Evolutionary conservation across 2,113 vertebrate species (phyloP), one percentile per base, ranked within the genome.

Genomic region (Elachura formosa): DNA sequence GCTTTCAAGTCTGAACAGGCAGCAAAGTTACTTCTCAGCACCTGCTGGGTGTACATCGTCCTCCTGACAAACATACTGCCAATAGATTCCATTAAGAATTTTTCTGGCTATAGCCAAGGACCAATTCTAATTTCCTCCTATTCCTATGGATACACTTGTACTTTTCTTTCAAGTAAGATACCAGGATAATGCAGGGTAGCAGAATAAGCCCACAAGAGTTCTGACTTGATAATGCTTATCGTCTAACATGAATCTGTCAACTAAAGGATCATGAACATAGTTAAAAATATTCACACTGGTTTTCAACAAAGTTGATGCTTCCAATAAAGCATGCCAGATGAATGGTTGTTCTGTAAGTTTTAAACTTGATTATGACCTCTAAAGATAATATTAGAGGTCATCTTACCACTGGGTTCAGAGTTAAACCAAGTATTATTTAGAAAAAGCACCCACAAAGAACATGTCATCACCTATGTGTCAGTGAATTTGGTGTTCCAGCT

Each of bases 281-380:
- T 17, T 59, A 29, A 58, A 69, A 36, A 91, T 19, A 58, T 10
- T 89, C n/a, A 62, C 9, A 17, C 6, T n/a, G 11, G 11, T 66
- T 81, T 80, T 96, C 33, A 45, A 90, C 67, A 66, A 74, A 84
- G 11, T 40, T 77, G 12, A 38, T 33, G 29, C 19, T 87, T 58
- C 66, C 76, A 51, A 8, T 31, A 58, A 58, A 67, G 31, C 16
- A 33, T 49, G 19, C 4, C 24, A 75, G 28, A 55, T 10, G 55
- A 34, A 63, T 10, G 1, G 3, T 33, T 62, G 10, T 14, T 59
- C 17, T 51, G 0, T 0, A 67, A 54, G 9, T 49, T 49, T n/a
- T 87, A 80, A 67, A 36, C n/a, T n/a, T n/a, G n/a, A n/a, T 25
- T 19, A 56, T 25, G 2, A 21, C 17, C 54, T n/a, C n/a, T n/a